Evolutionary conservation across 2,888 invertebrate genomes (phyloP), one percentile per base, ranked within the genome.

Genomic region (Cabera pusaria): DNA sequence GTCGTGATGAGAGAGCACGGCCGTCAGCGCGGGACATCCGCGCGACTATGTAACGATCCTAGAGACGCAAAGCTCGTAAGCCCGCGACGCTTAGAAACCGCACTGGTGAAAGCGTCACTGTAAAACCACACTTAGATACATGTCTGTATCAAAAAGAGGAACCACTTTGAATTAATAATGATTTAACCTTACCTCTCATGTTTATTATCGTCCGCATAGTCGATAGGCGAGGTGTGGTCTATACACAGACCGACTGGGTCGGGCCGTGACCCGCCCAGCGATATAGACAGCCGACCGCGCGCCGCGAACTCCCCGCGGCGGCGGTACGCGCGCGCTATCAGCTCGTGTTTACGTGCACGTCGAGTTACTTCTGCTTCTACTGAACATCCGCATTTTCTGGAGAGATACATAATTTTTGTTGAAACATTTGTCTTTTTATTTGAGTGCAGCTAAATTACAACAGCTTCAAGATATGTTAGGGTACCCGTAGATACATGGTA

Each of bases 271-370:
- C 96, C 96, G 46, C 94, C 94, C 49, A 97, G 93, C 50, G 95
- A 96, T 64, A 98, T 94, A 23, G 97, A 97, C 23, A 98, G 90
- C 5, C 96, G 90, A 3, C 96, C 97, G 52, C 94, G 94, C 64
- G 93, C 93, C 52, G 95, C 94, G 62, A 97, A 93, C 63, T 96
- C 95, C 58, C 95, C 94, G 21, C 97, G 92, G 38, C 96, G 95
- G 0, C 95, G 94, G 90, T 95, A 98, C 0, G 96, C 97, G 72
- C 96, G 95, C 8, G 97, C 96, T 36, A 98, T 97, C 26, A 98
- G 92, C 81, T 96, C 95, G 78, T 98, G 97, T 65, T 97, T 97
- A 61, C 93, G 93, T 54, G 92, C 91, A 69, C 94, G 94, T 0
- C 87, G 78, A 6, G 72, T 61, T 52, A 69, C 71, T 35, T 85